Evolutionary conservation across 2,797 vertebrate genomes (phyloP).

Genomic region (Phalloptychus januarius): DNA sequence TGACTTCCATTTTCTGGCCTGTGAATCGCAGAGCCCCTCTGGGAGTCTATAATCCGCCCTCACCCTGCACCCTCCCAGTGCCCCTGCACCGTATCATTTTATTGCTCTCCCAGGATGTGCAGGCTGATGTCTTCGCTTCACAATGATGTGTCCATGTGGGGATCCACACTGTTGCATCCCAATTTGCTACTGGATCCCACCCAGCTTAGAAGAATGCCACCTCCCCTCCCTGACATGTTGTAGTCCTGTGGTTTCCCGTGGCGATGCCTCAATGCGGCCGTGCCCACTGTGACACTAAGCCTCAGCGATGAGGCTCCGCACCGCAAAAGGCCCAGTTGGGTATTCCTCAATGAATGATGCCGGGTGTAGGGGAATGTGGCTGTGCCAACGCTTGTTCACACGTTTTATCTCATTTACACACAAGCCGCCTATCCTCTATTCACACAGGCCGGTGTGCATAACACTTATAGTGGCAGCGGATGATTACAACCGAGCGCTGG

Average conservation of each 20-base stretch:
- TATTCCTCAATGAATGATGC: conserved; percentile 70
- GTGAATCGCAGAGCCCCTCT: conserved; percentile 80
- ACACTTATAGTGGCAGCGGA: conserved; percentile 56
- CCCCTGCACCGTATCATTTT: conserved; percentile 68
- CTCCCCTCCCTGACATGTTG: conserved; percentile 70
- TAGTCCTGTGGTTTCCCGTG: conserved; percentile 69
- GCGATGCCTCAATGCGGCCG: conserved; percentile 73
- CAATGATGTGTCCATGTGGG: conserved; percentile 67
- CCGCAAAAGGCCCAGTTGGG: conserved; percentile 64
- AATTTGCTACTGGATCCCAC: conserved; percentile 73
- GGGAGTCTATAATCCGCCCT: conserved; percentile 83
- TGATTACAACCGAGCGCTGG: conserved; percentile 72
- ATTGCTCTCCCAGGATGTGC: conserved; percentile 70
- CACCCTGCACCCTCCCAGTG: conserved; percentile 21
- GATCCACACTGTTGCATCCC: conserved; percentile 71
- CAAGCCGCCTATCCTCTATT: conserved; percentile 57
- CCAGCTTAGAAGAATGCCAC: conserved; percentile 54
- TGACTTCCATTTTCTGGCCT: conserved; percentile 82
- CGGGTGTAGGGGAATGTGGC: conserved; percentile 47
- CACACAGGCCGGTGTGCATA: conserved; percentile 44
- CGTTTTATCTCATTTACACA: conserved; percentile 72
- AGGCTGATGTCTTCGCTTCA: conserved; percentile 63
- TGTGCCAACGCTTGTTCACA: conserved; percentile 71
- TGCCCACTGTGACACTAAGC: conserved; percentile 77
- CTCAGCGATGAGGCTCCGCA: conserved; percentile 51